Percentiles rank a stretch among this genome's conserved stretches.
These are phyloP conservation scores for Chlorodrepanis virens DNA, from an alignment of 2,113 vertebrate genomes.

Conservation along the genomic window DNA sequence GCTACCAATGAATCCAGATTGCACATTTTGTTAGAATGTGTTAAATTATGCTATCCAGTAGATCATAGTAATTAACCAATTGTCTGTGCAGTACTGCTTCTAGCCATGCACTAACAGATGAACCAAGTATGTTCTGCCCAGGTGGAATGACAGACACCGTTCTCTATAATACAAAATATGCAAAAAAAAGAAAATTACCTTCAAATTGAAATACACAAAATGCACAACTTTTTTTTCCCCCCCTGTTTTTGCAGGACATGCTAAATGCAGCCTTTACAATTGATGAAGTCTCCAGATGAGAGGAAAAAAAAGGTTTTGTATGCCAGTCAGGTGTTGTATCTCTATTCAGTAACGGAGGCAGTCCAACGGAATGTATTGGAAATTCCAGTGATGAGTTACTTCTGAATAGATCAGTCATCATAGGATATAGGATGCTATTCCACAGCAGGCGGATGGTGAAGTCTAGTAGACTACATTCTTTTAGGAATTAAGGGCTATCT, in stretches of 20 bases:
- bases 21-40: neutral
- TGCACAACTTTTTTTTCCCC: neutral
- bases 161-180: neutral
- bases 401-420: neutral
- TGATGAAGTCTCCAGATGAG: neutral
- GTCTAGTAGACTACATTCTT: neutral
- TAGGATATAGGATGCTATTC: neutral
- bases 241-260: neutral
- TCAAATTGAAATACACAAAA: neutral
- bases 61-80: neutral
- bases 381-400: neutral
- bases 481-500: neutral
- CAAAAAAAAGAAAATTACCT: neutral
- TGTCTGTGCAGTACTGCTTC: neutral
- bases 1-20: neutral
- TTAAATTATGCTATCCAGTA: neutral
- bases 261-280: neutral
- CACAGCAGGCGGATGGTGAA: neutral
- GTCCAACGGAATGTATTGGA: neutral
- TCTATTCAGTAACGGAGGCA: neutral
- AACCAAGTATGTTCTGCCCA: neutral
- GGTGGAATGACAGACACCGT: neutral
- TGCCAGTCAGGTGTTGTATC: neutral
- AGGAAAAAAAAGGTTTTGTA: neutral
- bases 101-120: neutral